Percentiles rank a stretch among this genome's conserved stretches.
phyloP scores from a whole-genome alignment of 2,797 vertebrate species.

The Morelia viridis region DNA sequence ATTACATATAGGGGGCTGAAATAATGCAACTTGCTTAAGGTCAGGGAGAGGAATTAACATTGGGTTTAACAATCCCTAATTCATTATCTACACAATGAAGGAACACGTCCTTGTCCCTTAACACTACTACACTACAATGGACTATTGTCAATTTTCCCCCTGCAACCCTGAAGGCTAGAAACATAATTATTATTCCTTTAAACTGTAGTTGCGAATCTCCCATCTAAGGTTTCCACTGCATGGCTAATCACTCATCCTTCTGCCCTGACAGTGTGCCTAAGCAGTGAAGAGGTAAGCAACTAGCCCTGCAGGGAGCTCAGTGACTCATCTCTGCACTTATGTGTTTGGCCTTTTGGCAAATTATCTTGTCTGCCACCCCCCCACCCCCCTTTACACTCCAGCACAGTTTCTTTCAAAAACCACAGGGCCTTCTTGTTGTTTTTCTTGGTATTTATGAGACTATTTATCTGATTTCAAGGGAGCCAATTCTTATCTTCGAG shows the following conservation, averaged over 20 bases:
- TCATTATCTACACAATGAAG: background rate
- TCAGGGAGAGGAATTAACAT: background rate
- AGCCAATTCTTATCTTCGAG: conserved; percentile 72
- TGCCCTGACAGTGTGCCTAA: background rate
- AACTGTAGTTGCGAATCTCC: background rate
- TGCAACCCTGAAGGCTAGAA: conserved; percentile 11
- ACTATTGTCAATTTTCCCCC: background rate
- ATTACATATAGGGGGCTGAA: background rate
- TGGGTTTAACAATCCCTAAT: background rate
- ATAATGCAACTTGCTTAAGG: background rate
- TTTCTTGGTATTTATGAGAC: conserved; percentile 73
- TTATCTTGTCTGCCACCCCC: conserved; percentile 16
- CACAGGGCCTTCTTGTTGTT: conserved; percentile 58
- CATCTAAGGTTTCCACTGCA: background rate
- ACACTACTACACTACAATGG: background rate
- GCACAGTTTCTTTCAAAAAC: conserved; percentile 44
- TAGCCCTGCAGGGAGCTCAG: background rate
- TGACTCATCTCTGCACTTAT: conserved; percentile 26
- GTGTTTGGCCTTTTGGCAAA: conserved; percentile 31
- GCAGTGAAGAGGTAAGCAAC: conserved; percentile 3
- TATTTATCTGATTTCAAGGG: conserved; percentile 76
- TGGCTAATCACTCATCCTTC: conserved; percentile 14
- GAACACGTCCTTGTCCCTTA: background rate
- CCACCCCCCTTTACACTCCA: background rate
- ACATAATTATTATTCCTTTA: conserved; percentile 4